Percentiles rank a stretch among this genome's conserved stretches.
These are phyloP conservation scores for Haliclona indistincta DNA, from an alignment of 37 sponge, comb jelly and placozoan species.

Conservation along the genomic window DNA sequence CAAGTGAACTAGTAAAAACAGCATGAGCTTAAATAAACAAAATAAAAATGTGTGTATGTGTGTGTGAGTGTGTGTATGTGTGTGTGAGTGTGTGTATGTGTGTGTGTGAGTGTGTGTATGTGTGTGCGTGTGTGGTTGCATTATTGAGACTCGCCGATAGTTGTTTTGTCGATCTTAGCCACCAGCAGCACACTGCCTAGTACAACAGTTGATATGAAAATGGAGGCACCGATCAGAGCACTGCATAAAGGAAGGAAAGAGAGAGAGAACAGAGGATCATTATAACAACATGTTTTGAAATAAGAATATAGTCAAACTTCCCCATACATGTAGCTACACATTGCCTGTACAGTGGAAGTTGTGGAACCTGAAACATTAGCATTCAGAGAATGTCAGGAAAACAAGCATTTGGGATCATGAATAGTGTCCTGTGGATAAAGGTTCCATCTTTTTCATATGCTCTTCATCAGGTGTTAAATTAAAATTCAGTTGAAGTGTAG, in stretches of 20 bases:
- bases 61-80: slow-evolving; percentile 35
- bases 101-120: slow-evolving; percentile 26
- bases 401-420: too few relatives aligned
- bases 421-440: too few relatives aligned
- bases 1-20: background rate
- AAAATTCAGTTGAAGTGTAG: too few relatives aligned
- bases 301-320: too few relatives aligned
- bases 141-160: slow-evolving; percentile 37
- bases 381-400: too few relatives aligned
- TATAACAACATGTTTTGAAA: background rate
- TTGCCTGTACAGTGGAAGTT: too few relatives aligned
- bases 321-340: too few relatives aligned
- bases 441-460: background rate
- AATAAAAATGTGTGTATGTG: slow-evolving; percentile 32
- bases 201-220: slow-evolving; percentile 81
- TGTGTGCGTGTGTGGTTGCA: slow-evolving; percentile 23
- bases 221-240: slow-evolving; percentile 79
- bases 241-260: slow-evolving; percentile 16
- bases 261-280: background rate
- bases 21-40: background rate
- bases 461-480: too few relatives aligned
- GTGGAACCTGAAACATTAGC: too few relatives aligned
- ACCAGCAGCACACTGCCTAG: slow-evolving; percentile 63
- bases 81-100: slow-evolving; percentile 42
- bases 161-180: slow-evolving; percentile 20